Base-by-base conservation (phyloP, 2,888 invertebrate species). In the Heliconius ethilla region DNA sequence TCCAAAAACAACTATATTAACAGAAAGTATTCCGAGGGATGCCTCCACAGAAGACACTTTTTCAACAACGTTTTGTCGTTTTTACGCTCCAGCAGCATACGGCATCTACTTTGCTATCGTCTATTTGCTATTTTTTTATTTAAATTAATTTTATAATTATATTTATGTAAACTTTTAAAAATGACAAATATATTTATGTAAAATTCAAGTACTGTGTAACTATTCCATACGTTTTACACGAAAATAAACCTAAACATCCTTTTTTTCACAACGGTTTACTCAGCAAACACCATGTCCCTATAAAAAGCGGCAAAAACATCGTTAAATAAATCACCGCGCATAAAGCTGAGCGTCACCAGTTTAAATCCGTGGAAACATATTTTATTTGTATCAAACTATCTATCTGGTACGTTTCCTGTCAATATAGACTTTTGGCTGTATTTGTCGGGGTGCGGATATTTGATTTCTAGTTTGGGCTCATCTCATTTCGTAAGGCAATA, bases 361-460 rank as follows among this genome's bases (percentile, higher is more conserved):
- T 63, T 74, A 45, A 74, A 45, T 74, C 74, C 27, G 40, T 74
- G 18, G n/a, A 33, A 62, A 59, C 37, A 73, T 62, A 73, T 73
- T 73, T 73, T 62, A 73, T 73, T 62, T 73, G 74, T 74, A 74
- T 65, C 63, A 27, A 74, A 74, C 18, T 40, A 25, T 69, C 3
- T 40, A 74, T 63, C 27, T 73, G n/a, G 27, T 63, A 63, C 63
- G 63, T 63, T 65, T 74, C 74, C 78, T 75, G 75, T 55, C 75
- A 78, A 75, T 75, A 69, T 25, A 27, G 45, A 63, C 76, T 78
- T 72, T 45, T 55, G 27, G 75, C 59, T 65, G 72, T 78, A 78
- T 70, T 78, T 75, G 45, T 63, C 40, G 63, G 72, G 11, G 29
- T 79, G 72, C 81, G 82, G 82, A 82, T 81, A 82, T 82, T 82